Percentiles rank a stretch among this genome's conserved stretches.
Conservation (phyloP, 2,113 vertebrate species). For the Numida meleagris region DNA sequence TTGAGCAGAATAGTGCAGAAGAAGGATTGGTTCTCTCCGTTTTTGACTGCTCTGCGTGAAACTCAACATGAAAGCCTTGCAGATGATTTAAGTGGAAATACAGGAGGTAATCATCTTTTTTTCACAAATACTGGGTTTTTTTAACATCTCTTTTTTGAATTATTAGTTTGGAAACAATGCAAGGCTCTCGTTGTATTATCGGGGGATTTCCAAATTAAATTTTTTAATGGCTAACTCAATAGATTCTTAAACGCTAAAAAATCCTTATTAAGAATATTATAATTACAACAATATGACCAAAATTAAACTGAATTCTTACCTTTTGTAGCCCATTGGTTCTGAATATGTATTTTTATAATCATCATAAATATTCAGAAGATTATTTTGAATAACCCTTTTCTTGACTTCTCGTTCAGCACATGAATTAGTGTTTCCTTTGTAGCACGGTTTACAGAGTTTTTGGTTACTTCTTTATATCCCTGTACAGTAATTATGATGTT, state of each 20-base stretch:
- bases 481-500: background rate
- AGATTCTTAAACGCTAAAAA: background rate
- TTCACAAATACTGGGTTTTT: background rate
- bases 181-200: background rate
- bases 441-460: background rate
- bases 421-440: background rate
- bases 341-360: background rate
- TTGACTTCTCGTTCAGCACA: background rate
- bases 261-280: background rate
- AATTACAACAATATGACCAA: background rate
- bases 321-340: background rate
- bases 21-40: constrained; percentile 87
- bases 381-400: background rate
- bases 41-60: constrained; percentile 76
- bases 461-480: background rate
- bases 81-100: constrained; percentile 74
- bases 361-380: background rate
- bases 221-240: background rate
- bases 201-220: background rate
- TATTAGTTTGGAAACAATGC: background rate
- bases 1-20: constrained; percentile 83
- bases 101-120: constrained; percentile 57
- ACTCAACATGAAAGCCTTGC: constrained; percentile 75
- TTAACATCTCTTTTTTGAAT: background rate
- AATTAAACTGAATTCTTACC: background rate